Conservation (phyloP, 2,888 invertebrate genomes). For the Ennomos fuscantarius region DNA sequence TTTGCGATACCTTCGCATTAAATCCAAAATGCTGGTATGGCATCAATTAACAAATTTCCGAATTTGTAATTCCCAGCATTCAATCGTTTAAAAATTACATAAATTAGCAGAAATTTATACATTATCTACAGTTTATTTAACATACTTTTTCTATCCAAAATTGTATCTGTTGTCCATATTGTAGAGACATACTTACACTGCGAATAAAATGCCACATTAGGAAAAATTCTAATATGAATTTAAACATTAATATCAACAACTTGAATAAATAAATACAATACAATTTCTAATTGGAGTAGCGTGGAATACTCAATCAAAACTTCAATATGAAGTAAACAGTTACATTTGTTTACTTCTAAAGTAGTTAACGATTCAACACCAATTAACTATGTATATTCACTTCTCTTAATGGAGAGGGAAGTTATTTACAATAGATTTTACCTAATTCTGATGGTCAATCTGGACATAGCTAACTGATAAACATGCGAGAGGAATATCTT, state of each 20-base stretch:
- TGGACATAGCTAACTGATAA: conserved; percentile 21
- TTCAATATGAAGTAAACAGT: conserved; percentile 32
- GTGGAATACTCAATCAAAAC: conserved; percentile 13
- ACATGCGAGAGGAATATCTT: conserved; percentile 11
- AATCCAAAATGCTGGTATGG: conserved; percentile 16
- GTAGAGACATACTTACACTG: not conserved
- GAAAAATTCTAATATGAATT: conserved; percentile 10
- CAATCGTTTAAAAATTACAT: not conserved
- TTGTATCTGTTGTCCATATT: conserved; percentile 4
- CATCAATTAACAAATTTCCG: conserved; percentile 17
- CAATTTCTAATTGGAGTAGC: conserved; percentile 7
- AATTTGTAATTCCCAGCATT: conserved; percentile 1
- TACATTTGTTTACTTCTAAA: conserved; percentile 14
- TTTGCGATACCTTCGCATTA: conserved; percentile 19
- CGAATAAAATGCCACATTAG: conserved; percentile 5
- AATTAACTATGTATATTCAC: conserved; percentile 14
- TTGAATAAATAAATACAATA: conserved; percentile 16
- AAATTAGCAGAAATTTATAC: conserved; percentile 8
- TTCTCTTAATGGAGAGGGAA: conserved; percentile 24
- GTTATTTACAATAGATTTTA: conserved; percentile 47
- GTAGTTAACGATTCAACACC: conserved; percentile 20
- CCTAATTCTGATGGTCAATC: conserved; percentile 29
- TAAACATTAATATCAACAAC: conserved; percentile 21
- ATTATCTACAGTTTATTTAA: conserved; percentile 6
- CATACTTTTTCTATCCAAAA: conserved; percentile 5